Conservation (phyloP, 2,113 vertebrate species). For the Pelmatolapia mariae region DNA sequence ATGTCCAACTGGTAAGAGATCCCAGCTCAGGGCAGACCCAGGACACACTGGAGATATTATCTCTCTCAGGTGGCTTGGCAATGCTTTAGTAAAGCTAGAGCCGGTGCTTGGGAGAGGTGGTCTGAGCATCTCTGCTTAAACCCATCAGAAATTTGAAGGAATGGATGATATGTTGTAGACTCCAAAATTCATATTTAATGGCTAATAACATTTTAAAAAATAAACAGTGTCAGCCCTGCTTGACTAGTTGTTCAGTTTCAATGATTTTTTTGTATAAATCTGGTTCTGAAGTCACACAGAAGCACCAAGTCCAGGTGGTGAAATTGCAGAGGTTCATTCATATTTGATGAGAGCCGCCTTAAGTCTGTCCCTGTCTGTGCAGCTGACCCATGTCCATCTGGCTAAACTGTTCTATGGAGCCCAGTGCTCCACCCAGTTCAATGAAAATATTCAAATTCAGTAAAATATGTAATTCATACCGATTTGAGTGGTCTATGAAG, state of each 20-base stretch:
- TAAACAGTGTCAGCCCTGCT: neutral
- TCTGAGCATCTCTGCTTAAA: neutral
- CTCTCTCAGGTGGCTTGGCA: neutral
- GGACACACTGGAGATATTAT: neutral
- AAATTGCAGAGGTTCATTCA: conserved; percentile 40
- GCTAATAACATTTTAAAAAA: neutral
- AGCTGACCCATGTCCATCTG: conserved; percentile 41
- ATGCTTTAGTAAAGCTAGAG: neutral
- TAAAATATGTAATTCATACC: neutral
- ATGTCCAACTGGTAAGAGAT: neutral
- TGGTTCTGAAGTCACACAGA: neutral
- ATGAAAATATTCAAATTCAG: neutral
- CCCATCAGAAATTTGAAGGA: neutral
- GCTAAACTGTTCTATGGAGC: neutral
- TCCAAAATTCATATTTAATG: neutral
- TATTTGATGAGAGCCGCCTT: conserved; percentile 54
- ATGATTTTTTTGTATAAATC: neutral
- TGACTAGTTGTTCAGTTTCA: neutral
- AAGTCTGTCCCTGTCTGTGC: conserved; percentile 18
- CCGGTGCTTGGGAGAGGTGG: neutral
- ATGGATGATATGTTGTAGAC: neutral
- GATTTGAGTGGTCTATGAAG: neutral
- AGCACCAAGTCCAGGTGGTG: conserved; percentile 35
- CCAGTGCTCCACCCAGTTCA: neutral
- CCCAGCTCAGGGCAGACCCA: neutral